Base-by-base conservation (phyloP, 2,797 vertebrate species). In the Pseudomugil gertrudae region DNA sequence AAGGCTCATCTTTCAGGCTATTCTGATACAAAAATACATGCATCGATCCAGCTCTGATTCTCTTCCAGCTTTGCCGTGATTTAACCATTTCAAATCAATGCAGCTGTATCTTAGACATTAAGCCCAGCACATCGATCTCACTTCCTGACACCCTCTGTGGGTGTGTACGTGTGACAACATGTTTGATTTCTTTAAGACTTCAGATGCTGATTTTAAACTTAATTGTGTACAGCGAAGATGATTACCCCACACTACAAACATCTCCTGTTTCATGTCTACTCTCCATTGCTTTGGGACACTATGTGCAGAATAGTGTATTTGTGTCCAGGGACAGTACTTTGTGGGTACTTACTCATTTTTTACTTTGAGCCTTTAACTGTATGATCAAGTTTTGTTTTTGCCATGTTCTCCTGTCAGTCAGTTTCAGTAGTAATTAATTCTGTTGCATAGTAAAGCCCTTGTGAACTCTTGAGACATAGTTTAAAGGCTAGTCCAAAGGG, bases 21-120 rank as follows among this genome's bases (percentile, higher is more conserved):
- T 89, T 80, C 77, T 78, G 63, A 77, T 60, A 74, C 71, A 80
- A 72, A 84, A 83, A 76, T 72, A 62, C 50, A 57, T 63, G 21
- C 59, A 83, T 85, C 57, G 83, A 86, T 84, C 84, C 48, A 69
- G 55, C 72, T 71, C 63, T 6, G 48, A 83, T 85, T 83, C 74
- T 66, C 72, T 79, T 57, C 66, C 62, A 85, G 77, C 77, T 84
- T 80, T 81, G 71, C 69, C 58, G 51, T 69, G 67, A 85, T 85
- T 87, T 71, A 80, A 84, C 74, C 70, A 61, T 72, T 85, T 85
- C 69, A 73, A 88, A 86, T 86, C 78, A 15, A 87, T 86, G 76
- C 72, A 61, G 80, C 76, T 83, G 83, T 79, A 80, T 82, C 80
- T 76, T 76, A 68, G 79, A 85, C 83, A 84, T 89, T 81, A 83